Percentiles rank a stretch among this genome's conserved stretches.
Conservation (phyloP, 2,888 invertebrate species). For the Cotesia congregata region DNA sequence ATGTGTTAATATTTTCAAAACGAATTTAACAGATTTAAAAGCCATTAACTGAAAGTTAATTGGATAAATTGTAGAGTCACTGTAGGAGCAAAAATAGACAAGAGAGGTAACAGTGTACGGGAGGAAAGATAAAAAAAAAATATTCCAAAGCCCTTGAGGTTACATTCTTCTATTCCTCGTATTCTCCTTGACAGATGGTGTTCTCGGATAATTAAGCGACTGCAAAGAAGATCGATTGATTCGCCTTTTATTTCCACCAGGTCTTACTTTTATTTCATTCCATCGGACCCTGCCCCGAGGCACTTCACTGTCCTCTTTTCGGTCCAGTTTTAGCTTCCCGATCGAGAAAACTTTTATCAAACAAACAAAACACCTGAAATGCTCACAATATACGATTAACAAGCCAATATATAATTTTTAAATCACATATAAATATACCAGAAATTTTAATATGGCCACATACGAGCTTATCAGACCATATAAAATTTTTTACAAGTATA, state of each 20-base stretch:
- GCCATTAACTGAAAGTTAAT: conserved; percentile 5
- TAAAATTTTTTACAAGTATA: too few relatives aligned
- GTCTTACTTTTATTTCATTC: conserved; percentile 16
- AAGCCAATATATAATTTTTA: too few relatives aligned
- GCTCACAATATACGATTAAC: too few relatives aligned
- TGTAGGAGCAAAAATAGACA: too few relatives aligned
- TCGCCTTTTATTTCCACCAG: conserved; percentile 5
- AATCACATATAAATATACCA: not conserved
- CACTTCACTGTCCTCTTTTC: not conserved
- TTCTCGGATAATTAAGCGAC: conserved; percentile 37
- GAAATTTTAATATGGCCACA: not conserved
- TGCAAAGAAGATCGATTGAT: conserved; percentile 40
- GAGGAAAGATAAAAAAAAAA: not conserved
- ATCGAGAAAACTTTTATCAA: too few relatives aligned
- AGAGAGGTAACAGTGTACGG: too few relatives aligned
- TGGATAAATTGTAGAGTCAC: conserved; percentile 1
- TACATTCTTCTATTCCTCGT: not conserved
- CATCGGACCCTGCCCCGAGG: not conserved
- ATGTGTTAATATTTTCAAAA: not conserved
- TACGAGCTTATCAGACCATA: too few relatives aligned
- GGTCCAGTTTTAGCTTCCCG: too few relatives aligned
- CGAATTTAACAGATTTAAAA: not conserved
- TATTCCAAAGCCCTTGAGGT: not conserved
- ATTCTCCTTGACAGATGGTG: conserved; percentile 18
- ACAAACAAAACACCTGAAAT: too few relatives aligned